Base-by-base conservation (phyloP, 2,888 invertebrate species). In the Parelbella ahira region DNA sequence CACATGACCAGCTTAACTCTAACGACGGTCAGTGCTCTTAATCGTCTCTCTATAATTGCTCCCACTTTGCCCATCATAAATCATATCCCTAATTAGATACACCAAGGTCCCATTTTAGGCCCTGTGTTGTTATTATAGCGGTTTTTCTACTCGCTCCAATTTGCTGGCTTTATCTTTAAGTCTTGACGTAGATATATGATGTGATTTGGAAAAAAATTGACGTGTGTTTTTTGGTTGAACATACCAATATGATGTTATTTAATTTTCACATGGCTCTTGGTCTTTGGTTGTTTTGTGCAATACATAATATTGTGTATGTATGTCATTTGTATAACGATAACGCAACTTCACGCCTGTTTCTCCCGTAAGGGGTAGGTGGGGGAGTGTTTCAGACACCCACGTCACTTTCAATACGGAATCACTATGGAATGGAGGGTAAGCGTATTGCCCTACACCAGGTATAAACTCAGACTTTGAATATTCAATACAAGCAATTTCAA, bases 21-120 rank as follows among this genome's bases (percentile, higher is more conserved):
- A 61, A 60, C 58, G 53, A 53, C 56, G 55, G 51, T 44, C 52
- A 50, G 53, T 53, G 50, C 54, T 68, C 58, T 55, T 62, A 65
- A 59, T 66, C 60, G 60, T 48, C 54, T 52, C 53, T 51, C 51
- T 59, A 61, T 73, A 71, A 72, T 72, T 72, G 67, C 62, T 58
- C 55, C 63, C 63, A 70, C 63, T 69, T 65, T 57, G 50, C 51
- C 58, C 55, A 55, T 57, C 62, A 68, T 77, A 77, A 74, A 77
- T 77, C 74, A 75, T 58, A 43, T 47, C 42, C 49, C 58, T 68
- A 68, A 74, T 73, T 74, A 74, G 69, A 63, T 65, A 63, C 58
- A 68, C 54, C 52, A 53, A 52, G 56, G 55, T 50, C 59, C 54
- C 48, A 42, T 43, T 58, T 62, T 64, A 62, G 56, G 57, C 28